Percentiles rank a stretch among this genome's conserved stretches.
Evolutionary conservation across 2,888 invertebrate species (phyloP).

Genomic region (Dendrolimus pini): DNA sequence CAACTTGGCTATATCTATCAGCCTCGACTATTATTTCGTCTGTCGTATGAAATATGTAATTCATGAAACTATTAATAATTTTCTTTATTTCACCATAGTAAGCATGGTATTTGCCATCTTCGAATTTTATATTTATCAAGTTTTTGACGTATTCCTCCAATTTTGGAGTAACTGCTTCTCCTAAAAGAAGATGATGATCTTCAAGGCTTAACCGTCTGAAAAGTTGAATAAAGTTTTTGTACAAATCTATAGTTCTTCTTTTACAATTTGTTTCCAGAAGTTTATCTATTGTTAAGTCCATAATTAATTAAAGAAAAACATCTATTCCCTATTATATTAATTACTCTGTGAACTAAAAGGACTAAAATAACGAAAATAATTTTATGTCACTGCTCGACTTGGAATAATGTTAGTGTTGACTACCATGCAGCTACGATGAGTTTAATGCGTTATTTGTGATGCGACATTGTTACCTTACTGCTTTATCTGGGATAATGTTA

Average conservation of each 20-base stretch:
- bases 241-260: constrained; percentile 27
- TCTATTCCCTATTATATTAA: too few relatives aligned
- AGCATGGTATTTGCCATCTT: constrained; percentile 31
- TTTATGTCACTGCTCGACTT: too few relatives aligned
- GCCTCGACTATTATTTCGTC: constrained; percentile 32
- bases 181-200: constrained; percentile 28
- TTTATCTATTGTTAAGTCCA: too few relatives aligned
- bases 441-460: too few relatives aligned
- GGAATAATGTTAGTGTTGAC: too few relatives aligned
- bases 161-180: constrained; percentile 29
- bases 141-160: constrained; percentile 29
- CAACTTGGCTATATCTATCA: constrained; percentile 23
- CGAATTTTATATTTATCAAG: constrained; percentile 26
- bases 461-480: too few relatives aligned
- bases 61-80: constrained; percentile 33
- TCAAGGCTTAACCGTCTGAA: constrained; percentile 29
- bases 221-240: constrained; percentile 38
- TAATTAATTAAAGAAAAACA: too few relatives aligned
- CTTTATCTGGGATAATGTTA: too few relatives aligned
- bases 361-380: too few relatives aligned
- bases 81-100: constrained; percentile 46
- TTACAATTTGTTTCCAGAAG: constrained; percentile 8
- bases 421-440: too few relatives aligned
- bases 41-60: constrained; percentile 31
- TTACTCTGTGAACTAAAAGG: too few relatives aligned